Conservation (phyloP, 2,888 invertebrate species). For the Yponomeuta malinellus region DNA sequence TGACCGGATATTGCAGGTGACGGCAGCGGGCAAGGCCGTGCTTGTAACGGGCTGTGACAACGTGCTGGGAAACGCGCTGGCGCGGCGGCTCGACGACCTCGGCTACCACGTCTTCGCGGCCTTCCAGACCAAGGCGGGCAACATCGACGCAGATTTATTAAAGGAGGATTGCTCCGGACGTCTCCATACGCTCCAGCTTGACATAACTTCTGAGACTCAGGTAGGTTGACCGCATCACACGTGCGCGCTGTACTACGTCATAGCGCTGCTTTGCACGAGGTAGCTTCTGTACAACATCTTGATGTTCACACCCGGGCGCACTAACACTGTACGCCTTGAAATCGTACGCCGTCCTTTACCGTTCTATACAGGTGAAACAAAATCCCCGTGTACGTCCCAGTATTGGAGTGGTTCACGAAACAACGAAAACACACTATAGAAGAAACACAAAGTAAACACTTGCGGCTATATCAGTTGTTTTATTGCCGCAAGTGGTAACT, state of each 20-base stretch:
- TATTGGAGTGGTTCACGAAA: no score
- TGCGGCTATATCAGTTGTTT: no score
- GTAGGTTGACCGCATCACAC: slow-evolving; percentile 37
- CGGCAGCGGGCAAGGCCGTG: slow-evolving; percentile 88
- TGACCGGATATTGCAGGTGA: slow-evolving; percentile 74
- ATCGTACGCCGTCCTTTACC: no score
- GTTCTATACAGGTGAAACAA: no score
- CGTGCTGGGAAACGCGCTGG: slow-evolving; percentile 82
- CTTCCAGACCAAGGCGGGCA: slow-evolving; percentile 80
- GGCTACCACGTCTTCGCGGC: slow-evolving; percentile 94
- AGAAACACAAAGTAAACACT: no score
- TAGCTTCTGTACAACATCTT: no score
- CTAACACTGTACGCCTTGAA: no score
- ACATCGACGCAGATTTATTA: slow-evolving; percentile 82
- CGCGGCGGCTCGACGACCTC: slow-evolving; percentile 86
- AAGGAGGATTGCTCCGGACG: slow-evolving; percentile 87
- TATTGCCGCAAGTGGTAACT: no score
- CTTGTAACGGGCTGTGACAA: slow-evolving; percentile 90
- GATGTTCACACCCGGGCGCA: no score
- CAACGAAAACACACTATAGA: no score
- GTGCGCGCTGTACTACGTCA: neutral
- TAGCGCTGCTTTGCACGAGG: no score
- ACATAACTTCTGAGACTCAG: slow-evolving; percentile 86
- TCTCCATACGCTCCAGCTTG: slow-evolving; percentile 83
- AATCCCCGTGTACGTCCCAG: no score